These are phyloP conservation scores for Zalophus californianus DNA, from an alignment of 2,797 vertebrate genomes.

Conservation along the genomic window DNA sequence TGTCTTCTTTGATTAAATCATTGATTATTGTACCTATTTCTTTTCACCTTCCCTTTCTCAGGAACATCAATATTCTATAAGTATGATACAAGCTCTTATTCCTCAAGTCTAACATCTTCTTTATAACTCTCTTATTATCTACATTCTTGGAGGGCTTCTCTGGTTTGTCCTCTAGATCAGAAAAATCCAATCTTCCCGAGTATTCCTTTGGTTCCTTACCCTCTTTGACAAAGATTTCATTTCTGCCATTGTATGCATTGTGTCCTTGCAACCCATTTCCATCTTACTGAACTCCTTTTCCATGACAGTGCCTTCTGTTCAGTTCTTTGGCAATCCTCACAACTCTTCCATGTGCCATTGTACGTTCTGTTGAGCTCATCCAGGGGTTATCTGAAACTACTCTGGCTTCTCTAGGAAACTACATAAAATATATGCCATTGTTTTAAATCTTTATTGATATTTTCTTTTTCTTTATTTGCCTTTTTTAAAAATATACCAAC, in stretches of 20 bases:
- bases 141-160: background rate
- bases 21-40: background rate
- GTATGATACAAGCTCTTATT: background rate
- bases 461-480: constrained; percentile 5
- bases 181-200: background rate
- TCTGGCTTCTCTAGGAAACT: background rate
- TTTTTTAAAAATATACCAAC: background rate
- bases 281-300: background rate
- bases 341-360: background rate
- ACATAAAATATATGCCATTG: background rate
- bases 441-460: background rate
- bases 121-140: background rate
- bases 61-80: background rate
- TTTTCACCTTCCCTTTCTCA: background rate
- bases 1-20: background rate
- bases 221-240: background rate
- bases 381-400: background rate
- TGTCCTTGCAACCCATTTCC: background rate
- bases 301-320: background rate
- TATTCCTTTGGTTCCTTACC: background rate
- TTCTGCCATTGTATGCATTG: background rate
- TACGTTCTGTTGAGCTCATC: background rate
- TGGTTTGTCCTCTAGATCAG: background rate
- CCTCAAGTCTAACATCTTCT: background rate
- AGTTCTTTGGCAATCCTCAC: background rate